Percentiles rank a stretch among this genome's conserved stretches.
Conservation (phyloP, 2,113 vertebrate species). For the Clarias magur region DNA sequence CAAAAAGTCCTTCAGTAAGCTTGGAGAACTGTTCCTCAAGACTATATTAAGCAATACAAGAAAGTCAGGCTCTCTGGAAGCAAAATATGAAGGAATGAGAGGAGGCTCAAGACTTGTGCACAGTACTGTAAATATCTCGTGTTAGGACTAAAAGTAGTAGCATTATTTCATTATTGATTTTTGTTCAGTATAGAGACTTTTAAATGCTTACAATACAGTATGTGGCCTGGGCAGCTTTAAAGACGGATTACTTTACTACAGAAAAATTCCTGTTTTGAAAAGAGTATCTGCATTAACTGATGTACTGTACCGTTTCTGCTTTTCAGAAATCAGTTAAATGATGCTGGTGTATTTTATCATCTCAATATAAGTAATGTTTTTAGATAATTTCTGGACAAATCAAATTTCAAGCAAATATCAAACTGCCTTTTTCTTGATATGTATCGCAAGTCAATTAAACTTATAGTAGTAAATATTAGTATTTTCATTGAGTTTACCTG, state of each 20-base stretch:
- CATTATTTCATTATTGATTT: not conserved
- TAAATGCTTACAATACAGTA: not conserved
- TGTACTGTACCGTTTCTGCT: not conserved
- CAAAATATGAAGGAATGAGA: too few relatives aligned
- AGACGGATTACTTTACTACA: not conserved
- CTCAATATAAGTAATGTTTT: not conserved
- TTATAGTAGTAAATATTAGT: too few relatives aligned
- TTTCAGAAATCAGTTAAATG: not conserved
- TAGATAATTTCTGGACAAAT: not conserved
- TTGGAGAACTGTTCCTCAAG: too few relatives aligned
- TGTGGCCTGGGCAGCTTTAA: not conserved
- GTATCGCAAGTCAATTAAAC: too few relatives aligned
- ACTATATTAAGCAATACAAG: too few relatives aligned
- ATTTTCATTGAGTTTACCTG: not conserved
- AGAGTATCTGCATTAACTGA: not conserved
- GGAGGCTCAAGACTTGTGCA: too few relatives aligned
- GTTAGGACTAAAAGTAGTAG: conserved; percentile 35
- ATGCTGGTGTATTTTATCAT: not conserved
- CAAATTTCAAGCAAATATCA: not conserved
- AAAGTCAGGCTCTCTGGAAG: too few relatives aligned
- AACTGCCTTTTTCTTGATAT: not conserved
- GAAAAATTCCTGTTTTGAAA: not conserved
- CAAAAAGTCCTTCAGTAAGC: too few relatives aligned
- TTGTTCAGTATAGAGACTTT: not conserved
- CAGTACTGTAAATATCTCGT: not conserved